Conservation (phyloP, 2,797 vertebrate species). For the Sebastes oblongus region DNA sequence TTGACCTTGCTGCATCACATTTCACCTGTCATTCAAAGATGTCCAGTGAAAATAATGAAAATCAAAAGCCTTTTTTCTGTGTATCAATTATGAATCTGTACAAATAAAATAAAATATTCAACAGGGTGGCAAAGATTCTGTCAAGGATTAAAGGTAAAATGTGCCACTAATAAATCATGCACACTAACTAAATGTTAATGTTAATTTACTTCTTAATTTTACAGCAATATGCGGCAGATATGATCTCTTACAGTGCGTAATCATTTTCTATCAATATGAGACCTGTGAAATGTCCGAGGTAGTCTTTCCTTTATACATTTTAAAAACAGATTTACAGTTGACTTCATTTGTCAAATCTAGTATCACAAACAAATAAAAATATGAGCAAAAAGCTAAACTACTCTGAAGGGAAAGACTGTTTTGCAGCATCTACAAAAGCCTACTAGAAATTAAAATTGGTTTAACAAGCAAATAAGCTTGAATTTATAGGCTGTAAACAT, state of each 20-base stretch:
- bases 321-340: neutral
- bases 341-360: neutral
- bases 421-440: neutral
- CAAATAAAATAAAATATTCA: constrained; percentile 16
- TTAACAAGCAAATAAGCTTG: constrained; percentile 9
- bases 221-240: constrained; percentile 30
- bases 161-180: neutral
- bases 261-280: neutral
- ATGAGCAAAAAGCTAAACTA: neutral
- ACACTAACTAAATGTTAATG: neutral
- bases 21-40: neutral
- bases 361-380: neutral
- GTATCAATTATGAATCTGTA: neutral
- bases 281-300: neutral
- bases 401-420: neutral
- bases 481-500: constrained; percentile 1
- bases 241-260: constrained; percentile 27
- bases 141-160: neutral
- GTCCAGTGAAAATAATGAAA: neutral
- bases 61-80: neutral
- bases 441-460: neutral
- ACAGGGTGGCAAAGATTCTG: neutral
- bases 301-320: neutral
- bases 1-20: constrained; percentile 25
- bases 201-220: constrained; percentile 12